phyloP scores from a whole-genome alignment of 2,797 vertebrate genomes.

The Megaceryle alcyon region DNA sequence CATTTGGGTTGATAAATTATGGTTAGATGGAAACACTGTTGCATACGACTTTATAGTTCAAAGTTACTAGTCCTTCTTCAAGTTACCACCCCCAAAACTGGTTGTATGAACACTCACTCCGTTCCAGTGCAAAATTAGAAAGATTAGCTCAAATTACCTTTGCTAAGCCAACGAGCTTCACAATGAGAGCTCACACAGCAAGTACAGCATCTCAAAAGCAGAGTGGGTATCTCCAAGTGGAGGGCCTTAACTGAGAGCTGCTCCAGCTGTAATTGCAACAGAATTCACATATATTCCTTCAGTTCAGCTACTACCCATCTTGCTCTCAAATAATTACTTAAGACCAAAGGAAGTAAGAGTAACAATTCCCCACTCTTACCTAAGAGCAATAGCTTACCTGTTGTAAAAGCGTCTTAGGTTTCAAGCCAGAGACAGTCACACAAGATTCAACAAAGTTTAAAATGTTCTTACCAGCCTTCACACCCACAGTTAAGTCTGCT shows the following conservation, averaged over 20 bases:
- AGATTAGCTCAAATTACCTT: conserved; percentile 50
- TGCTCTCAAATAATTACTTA: not conserved
- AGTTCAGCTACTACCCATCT: not conserved
- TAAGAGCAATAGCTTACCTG: not conserved
- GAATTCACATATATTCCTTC: not conserved
- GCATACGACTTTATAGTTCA: not conserved
- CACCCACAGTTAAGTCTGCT: not conserved
- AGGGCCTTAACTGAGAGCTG: not conserved
- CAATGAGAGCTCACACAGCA: not conserved
- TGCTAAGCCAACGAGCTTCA: not conserved
- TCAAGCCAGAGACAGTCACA: not conserved
- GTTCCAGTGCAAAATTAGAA: conserved; percentile 29
- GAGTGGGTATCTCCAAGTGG: not conserved
- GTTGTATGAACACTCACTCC: not conserved
- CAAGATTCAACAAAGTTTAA: not conserved
- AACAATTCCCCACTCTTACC: not conserved
- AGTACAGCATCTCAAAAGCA: not conserved
- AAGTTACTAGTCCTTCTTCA: conserved; percentile 6
- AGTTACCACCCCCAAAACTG: not conserved
- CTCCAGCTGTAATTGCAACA: not conserved
- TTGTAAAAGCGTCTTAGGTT: not conserved
- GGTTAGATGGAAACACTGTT: not conserved
- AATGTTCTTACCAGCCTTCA: not conserved
- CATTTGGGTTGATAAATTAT: not conserved
- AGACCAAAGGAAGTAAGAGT: not conserved